Percentiles rank a stretch among this genome's conserved stretches.
Evolutionary conservation across 2,113 vertebrate species (phyloP).

Genomic region (Gymnarchus niloticus): DNA sequence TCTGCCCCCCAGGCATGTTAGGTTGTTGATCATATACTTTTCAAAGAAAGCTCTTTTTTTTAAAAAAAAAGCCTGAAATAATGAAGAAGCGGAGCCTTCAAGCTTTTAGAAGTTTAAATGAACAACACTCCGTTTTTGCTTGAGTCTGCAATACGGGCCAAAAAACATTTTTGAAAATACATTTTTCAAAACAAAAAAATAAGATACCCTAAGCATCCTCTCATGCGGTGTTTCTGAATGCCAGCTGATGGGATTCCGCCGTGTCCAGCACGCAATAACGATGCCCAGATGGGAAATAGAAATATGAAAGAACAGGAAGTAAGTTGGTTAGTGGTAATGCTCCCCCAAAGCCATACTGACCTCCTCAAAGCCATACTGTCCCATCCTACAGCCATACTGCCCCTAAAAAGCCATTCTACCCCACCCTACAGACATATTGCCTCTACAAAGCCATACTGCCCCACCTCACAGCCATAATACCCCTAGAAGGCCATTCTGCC

Average conservation of each 20-base stretch:
- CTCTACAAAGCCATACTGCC: no score
- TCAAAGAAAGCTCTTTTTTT: not conserved
- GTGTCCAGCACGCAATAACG: no score
- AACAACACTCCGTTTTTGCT: not conserved
- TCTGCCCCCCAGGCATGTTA: not conserved
- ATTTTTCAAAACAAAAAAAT: not conserved
- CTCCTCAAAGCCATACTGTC: no score
- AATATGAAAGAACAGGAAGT: not conserved
- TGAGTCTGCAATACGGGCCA: not conserved
- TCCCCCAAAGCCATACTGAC: no score
- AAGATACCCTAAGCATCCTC: not conserved
- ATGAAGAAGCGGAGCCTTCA: not conserved
- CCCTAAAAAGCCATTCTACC: no score
- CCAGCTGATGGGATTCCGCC: no score
- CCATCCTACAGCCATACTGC: no score
- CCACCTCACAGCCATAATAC: no score
- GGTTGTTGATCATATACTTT: not conserved
- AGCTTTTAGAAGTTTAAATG: not conserved
- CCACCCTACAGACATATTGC: no score
- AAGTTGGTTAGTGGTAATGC: constrained; percentile 13
- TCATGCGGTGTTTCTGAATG: no score
- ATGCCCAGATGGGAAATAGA: not conserved
- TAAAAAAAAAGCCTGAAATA: not conserved
- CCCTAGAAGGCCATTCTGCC: no score
- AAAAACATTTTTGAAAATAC: not conserved